Evolutionary conservation across 2,888 invertebrate species (phyloP).

Genomic region (Hydroisotoma schaefferi): DNA sequence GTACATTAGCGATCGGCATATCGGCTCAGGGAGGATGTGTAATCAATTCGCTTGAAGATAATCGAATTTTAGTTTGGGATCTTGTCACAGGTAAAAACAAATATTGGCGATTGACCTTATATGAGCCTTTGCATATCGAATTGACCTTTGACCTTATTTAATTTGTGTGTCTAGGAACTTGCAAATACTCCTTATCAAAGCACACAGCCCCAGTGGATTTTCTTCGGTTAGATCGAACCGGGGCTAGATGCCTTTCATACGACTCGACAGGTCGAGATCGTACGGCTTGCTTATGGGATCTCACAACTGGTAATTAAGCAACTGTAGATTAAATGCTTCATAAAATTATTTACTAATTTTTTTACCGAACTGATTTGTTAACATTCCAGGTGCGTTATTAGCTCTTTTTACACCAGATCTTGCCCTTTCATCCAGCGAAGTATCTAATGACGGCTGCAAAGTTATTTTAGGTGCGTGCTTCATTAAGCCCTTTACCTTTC

Average conservation of each 20-base stretch:
- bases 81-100: conserved; percentile 71
- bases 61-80: conserved; percentile 80
- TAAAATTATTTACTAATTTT: conserved; percentile 7
- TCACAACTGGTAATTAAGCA: conserved; percentile 64
- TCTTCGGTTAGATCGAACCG: conserved; percentile 68
- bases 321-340: too few relatives aligned
- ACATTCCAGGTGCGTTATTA: conserved; percentile 65
- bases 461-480: conserved; percentile 55
- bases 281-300: conserved; percentile 76
- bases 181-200: conserved; percentile 70
- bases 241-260: conserved; percentile 69
- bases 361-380: background rate
- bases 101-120: too few relatives aligned
- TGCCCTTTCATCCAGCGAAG: conserved; percentile 71
- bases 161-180: conserved; percentile 70
- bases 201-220: conserved; percentile 74
- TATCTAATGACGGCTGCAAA: conserved; percentile 68
- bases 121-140: too few relatives aligned
- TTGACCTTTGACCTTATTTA: background rate
- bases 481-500: too few relatives aligned
- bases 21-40: conserved; percentile 79
- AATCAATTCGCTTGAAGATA: conserved; percentile 76
- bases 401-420: conserved; percentile 75
- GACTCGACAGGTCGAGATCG: conserved; percentile 69
- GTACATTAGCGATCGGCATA: conserved; percentile 79